Conservation (phyloP, 2,113 vertebrate species). For the Notechis scutatus region DNA sequence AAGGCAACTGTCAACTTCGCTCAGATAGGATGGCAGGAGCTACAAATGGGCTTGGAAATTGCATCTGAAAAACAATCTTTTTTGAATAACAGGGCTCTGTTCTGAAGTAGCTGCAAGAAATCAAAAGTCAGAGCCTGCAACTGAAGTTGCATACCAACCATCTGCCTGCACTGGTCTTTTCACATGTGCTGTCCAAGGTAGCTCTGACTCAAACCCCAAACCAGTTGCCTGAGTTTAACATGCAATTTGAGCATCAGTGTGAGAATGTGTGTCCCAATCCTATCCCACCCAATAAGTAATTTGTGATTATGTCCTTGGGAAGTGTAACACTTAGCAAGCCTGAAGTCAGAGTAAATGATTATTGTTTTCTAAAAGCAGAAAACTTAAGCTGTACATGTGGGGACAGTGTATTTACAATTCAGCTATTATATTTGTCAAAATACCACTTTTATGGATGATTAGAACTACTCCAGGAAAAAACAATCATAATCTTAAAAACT, state of each 20-base stretch:
- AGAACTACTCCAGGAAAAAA: neutral
- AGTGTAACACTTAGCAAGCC: neutral
- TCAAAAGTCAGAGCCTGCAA: conserved; percentile 4
- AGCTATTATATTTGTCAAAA: neutral
- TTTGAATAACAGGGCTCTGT: conserved; percentile 23
- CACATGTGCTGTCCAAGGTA: neutral
- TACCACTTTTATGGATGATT: neutral
- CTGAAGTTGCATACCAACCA: neutral
- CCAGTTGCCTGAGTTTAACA: neutral
- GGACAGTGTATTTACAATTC: neutral
- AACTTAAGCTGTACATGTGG: neutral
- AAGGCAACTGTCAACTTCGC: conserved; percentile 49
- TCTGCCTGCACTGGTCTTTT: neutral
- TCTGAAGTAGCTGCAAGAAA: conserved; percentile 14
- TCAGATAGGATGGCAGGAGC: conserved; percentile 42
- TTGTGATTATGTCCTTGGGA: neutral
- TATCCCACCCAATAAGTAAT: neutral
- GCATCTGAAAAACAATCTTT: conserved; percentile 18
- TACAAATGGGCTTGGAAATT: conserved; percentile 42
- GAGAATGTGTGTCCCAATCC: neutral
- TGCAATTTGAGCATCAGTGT: neutral
- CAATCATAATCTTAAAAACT: neutral
- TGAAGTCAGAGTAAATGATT: neutral
- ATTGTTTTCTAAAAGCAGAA: neutral
- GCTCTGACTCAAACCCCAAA: neutral